Percentiles rank a stretch among this genome's conserved stretches.
Evolutionary conservation across 2,797 vertebrate species (phyloP).

Genomic region (Amazona ochrocephala): DNA sequence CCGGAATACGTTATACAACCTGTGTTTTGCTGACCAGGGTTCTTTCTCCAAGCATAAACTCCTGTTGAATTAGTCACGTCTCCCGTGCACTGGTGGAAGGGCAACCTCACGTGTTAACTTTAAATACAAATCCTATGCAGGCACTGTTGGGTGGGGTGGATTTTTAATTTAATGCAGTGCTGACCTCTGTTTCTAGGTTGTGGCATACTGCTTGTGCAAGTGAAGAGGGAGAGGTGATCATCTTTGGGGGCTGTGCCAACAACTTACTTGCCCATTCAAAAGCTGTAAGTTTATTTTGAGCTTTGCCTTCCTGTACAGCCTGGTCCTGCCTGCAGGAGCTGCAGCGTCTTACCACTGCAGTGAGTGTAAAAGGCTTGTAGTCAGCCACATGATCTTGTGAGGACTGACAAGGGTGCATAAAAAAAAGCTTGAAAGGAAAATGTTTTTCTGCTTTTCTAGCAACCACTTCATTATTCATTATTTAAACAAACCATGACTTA

Average conservation of each 20-base stretch:
- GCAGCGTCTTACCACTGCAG: accelerated
- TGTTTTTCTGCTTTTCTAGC: neutral
- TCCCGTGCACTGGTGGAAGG: accelerated
- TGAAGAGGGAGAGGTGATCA: slow-evolving; percentile 93
- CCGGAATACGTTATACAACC: neutral
- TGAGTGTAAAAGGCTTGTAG: accelerated
- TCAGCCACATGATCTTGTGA: accelerated
- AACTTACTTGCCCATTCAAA: slow-evolving; percentile 90
- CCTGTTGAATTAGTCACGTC: neutral
- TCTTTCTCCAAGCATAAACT: neutral
- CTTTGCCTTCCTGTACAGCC: neutral
- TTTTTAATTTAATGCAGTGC: neutral
- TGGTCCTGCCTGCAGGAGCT: neutral
- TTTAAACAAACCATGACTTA: neutral
- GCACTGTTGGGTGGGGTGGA: accelerated
- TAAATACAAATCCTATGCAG: neutral
- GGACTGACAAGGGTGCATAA: neutral
- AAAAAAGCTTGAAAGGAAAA: neutral
- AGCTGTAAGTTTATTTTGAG: slow-evolving; percentile 84
- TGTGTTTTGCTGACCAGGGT: accelerated
- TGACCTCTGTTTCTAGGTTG: slow-evolving; percentile 77
- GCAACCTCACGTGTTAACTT: neutral
- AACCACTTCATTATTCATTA: neutral
- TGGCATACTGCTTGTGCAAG: slow-evolving; percentile 95
- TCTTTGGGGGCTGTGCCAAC: slow-evolving; percentile 97